Conservation (phyloP, 1,140 invertebrate genomes). For the Zaprionus inermis region DNA sequence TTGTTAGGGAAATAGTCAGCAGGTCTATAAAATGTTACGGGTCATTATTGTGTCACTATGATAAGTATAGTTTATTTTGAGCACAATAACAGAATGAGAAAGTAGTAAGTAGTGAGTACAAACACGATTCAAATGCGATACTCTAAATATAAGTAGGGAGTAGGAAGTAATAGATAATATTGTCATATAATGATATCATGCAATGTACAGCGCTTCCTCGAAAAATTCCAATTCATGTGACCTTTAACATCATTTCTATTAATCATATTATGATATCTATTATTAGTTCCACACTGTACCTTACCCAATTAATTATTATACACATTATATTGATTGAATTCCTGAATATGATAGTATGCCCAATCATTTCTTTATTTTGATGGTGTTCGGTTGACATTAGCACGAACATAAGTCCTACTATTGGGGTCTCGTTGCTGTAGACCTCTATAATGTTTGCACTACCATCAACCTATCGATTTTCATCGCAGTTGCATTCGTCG, state of each 20-base stretch:
- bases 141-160: too few relatives aligned
- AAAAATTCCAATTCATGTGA: background rate
- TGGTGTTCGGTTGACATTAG: background rate
- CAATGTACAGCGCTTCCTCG: too few relatives aligned
- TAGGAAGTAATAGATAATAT: too few relatives aligned
- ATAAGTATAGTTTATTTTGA: background rate
- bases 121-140: too few relatives aligned
- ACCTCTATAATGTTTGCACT: background rate
- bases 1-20: conserved; percentile 13
- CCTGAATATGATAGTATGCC: background rate
- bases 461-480: conserved; percentile 44
- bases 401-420: background rate
- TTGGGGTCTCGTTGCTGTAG: background rate
- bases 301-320: background rate
- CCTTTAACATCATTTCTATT: background rate
- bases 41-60: conserved; percentile 13
- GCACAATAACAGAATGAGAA: background rate
- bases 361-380: background rate
- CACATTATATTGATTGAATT: background rate
- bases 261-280: background rate
- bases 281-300: background rate
- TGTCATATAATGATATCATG: too few relatives aligned
- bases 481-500: conserved; percentile 22
- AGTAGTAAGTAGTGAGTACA: background rate
- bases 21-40: conserved; percentile 14